Conservation (phyloP, 1,140 invertebrate species). For the Aphelenchoides fujianensis region DNA sequence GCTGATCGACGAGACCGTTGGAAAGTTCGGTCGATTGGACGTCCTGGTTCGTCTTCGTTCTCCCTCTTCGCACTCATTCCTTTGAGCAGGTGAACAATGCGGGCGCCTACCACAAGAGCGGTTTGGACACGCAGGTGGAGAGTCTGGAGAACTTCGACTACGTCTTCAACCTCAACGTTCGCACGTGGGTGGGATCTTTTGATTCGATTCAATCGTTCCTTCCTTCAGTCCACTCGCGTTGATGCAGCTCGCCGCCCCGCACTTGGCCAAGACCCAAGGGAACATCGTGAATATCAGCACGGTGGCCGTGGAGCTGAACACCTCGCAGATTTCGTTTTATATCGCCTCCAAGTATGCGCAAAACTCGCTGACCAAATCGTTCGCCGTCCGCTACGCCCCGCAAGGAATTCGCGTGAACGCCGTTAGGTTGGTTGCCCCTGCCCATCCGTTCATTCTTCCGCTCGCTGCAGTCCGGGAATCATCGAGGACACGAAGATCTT, state of each 20-base stretch:
- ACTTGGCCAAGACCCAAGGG: conserved; percentile 6
- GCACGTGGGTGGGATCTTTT: neutral
- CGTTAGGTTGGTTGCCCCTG: neutral
- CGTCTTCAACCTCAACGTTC: conserved; percentile 15
- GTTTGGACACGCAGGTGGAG: neutral
- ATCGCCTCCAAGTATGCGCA: neutral
- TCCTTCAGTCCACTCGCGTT: neutral
- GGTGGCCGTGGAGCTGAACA: neutral
- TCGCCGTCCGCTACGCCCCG: neutral
- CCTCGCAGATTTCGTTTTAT: neutral
- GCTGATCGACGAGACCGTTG: conserved; percentile 6
- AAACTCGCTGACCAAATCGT: conserved; percentile 4
- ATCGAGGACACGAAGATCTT: conserved; percentile 1
- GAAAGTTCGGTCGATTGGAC: conserved; percentile 16
- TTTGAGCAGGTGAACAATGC: conserved; percentile 14
- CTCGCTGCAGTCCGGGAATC: conserved; percentile 8
- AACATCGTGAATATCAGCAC: neutral
- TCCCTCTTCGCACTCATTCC: too few relatives aligned
- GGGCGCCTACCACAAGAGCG: neutral
- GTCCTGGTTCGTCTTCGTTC: neutral
- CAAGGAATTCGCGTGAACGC: conserved; percentile 8
- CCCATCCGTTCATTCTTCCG: neutral
- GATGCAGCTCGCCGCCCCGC: neutral
- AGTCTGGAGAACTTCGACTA: conserved; percentile 11
- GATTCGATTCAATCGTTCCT: too few relatives aligned